A percentile compares a stretch with the other conserved stretches of the same genome.
These are phyloP conservation scores for Crocodylus rhombifer DNA, from an alignment of 2,797 vertebrate species.

Conservation along the genomic window DNA sequence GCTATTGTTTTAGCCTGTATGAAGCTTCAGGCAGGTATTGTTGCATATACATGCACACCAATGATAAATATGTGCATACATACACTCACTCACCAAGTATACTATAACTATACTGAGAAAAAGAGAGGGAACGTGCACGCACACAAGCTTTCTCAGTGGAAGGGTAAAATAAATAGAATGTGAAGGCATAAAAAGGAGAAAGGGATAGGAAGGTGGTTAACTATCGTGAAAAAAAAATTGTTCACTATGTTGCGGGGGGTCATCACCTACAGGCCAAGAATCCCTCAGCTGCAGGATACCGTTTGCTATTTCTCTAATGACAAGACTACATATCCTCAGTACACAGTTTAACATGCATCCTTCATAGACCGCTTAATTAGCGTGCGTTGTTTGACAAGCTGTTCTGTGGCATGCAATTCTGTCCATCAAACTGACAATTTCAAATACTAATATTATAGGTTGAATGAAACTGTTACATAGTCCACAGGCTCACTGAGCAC, in stretches of 20 bases:
- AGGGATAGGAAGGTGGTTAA: neutral
- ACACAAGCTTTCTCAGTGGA: too few species aligned
- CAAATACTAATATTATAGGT: neutral
- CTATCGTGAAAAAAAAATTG: neutral
- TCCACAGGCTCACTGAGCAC: neutral
- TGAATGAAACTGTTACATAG: neutral
- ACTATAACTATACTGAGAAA: too few species aligned
- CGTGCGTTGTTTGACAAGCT: fast-evolving
- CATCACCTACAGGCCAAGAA: neutral
- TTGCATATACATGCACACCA: too few species aligned
- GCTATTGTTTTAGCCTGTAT: neutral
- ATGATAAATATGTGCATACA: too few species aligned
- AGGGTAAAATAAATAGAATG: neutral
- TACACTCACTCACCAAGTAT: too few species aligned
- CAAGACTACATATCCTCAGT: neutral
- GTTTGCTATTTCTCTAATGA: neutral
- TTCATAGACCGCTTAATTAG: neutral
- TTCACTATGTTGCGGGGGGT: neutral
- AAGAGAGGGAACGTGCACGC: too few species aligned
- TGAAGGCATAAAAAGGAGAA: neutral
- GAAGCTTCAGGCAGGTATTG: neutral
- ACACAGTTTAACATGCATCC: fast-evolving
- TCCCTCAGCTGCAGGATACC: fast-evolving
- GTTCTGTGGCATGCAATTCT: too few species aligned
- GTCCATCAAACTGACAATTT: neutral